These are phyloP conservation scores for Cranoglanis bouderius DNA, from an alignment of 2,113 vertebrate genomes.

Conservation along the genomic window DNA sequence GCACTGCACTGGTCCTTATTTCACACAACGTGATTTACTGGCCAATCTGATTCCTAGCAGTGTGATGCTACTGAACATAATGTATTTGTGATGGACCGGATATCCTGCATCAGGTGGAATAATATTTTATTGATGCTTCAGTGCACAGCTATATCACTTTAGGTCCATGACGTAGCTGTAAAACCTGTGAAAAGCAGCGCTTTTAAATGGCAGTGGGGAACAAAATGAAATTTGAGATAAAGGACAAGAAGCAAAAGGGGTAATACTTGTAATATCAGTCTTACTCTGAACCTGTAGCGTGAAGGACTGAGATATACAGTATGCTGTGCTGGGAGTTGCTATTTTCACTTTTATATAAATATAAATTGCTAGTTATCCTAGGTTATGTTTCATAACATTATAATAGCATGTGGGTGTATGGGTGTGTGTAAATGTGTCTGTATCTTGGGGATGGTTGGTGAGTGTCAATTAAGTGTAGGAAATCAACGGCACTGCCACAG, in stretches of 20 bases:
- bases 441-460: neutral
- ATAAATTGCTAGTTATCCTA: constrained; percentile 7
- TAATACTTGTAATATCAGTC: neutral
- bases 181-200: neutral
- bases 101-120: constrained; percentile 28
- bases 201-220: neutral
- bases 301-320: neutral
- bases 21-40: constrained; percentile 30
- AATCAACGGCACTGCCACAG: constrained; percentile 5
- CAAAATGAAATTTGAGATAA: neutral
- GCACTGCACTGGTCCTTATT: neutral
- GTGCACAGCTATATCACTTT: constrained; percentile 3
- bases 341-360: constrained; percentile 5
- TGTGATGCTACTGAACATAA: neutral
- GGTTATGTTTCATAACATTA: neutral
- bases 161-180: neutral
- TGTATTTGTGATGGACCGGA: constrained; percentile 1
- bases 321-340: neutral
- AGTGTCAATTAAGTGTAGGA: constrained; percentile 25
- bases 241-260: neutral
- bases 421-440: constrained; percentile 14
- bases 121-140: constrained; percentile 29
- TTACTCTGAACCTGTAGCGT: neutral
- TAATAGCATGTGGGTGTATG: constrained; percentile 25
- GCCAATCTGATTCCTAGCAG: neutral